phyloP scores from a whole-genome alignment of 2,113 vertebrate species.

The Bos indicus region DNA sequence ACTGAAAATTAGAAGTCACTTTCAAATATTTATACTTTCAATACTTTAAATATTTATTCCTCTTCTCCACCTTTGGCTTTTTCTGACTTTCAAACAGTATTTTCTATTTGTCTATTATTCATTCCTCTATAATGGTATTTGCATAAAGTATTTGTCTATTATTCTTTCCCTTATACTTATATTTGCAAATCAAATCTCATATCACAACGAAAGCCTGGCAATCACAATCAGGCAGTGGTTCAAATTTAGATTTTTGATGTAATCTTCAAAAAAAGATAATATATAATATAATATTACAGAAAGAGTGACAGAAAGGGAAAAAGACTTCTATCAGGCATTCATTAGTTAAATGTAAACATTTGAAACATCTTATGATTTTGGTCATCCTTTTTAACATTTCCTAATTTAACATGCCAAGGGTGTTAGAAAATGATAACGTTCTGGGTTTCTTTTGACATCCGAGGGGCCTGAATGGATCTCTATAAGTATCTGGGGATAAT shows the following conservation, averaged over 20 bases:
- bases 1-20: background rate
- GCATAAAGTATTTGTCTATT: background rate
- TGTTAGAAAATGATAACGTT: background rate
- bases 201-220: background rate
- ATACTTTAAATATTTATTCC: constrained; percentile 32
- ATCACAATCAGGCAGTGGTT: background rate
- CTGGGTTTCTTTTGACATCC: background rate
- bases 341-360: background rate
- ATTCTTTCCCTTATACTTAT: background rate
- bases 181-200: constrained; percentile 9
- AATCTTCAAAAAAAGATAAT: background rate
- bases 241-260: background rate
- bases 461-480: background rate
- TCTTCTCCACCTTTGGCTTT: background rate
- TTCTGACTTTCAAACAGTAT: constrained; percentile 19
- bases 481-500: background rate
- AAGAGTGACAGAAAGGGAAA: background rate
- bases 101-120: constrained; percentile 38
- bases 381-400: background rate
- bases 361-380: background rate
- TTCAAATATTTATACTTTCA: background rate
- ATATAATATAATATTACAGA: background rate
- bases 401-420: background rate
- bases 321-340: background rate
- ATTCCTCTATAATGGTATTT: constrained; percentile 26